These are phyloP conservation scores for Eueremaeus valkanovi DNA, from an alignment of 2,888 invertebrate genomes.

Conservation along the genomic window DNA sequence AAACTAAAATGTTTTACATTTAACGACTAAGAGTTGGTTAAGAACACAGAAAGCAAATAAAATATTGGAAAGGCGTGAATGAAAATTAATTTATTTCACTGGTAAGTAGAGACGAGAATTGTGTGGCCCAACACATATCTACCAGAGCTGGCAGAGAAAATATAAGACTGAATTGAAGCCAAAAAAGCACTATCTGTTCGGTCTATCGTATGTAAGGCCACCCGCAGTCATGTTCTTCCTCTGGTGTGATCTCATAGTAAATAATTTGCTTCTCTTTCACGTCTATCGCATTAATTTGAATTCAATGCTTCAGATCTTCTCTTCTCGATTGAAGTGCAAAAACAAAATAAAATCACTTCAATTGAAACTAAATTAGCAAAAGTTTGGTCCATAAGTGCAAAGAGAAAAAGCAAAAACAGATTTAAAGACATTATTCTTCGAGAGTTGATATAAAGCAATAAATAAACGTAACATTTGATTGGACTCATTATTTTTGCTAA, in stretches of 20 bases:
- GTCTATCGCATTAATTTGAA: conserved; percentile 19
- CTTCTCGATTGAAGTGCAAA: neutral
- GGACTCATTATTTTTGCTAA: conserved; percentile 1
- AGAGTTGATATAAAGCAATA: neutral
- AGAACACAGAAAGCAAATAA: neutral
- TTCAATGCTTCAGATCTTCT: neutral
- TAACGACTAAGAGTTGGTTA: neutral
- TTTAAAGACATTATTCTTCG: neutral
- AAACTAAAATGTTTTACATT: neutral
- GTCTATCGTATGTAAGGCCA: conserved; percentile 18
- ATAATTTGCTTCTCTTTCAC: conserved; percentile 14
- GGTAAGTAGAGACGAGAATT: conserved; percentile 9
- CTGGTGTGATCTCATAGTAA: conserved; percentile 27
- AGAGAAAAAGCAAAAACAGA: neutral
- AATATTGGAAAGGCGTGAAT: conserved; percentile 34
- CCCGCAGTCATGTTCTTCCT: conserved; percentile 23
- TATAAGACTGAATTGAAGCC: neutral
- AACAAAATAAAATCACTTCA: neutral
- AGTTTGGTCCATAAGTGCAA: neutral
- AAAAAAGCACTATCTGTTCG: neutral
- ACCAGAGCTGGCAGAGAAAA: neutral
- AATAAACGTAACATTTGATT: neutral
- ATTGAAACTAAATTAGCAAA: neutral
- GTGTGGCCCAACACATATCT: conserved; percentile 15
- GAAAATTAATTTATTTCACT: conserved; percentile 24